Base-by-base conservation (phyloP, 1,140 invertebrate genomes). In the Drosophila teissieri region DNA sequence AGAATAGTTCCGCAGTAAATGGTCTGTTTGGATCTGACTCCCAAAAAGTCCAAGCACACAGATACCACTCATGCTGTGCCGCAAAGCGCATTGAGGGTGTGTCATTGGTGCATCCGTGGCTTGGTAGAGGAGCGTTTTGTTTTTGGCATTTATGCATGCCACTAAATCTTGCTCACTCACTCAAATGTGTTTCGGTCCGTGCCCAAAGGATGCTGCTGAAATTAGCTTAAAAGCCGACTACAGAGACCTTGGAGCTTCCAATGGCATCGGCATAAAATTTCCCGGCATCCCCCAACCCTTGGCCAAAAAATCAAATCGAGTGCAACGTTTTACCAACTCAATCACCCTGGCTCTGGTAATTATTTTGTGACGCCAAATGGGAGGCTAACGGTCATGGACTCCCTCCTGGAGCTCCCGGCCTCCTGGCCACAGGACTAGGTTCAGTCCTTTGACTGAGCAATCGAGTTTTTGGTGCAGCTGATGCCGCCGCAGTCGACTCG, bases 401-500 rank as follows among this genome's bases (percentile, higher is more conserved):
- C 27, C 58, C 22, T 46, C 56, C 31, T 8, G 31, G 3, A 31
- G 7, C 31, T 2, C 8, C 31, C 31, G 8, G 31, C 31, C 7
- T 8, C 37, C 36, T 11, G n/a, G 8, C 24, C 36, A 7, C 63
- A 62, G 55, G 31, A 49, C 62, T 31, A 37, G 60, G 27, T n/a
- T 31, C 45, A 51, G 60, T 62, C 48, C 52, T 65, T 55, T 54
- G 63, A 57, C 64, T 46, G 80, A 65, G 70, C 77, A 90, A 85
- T 86, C 78, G 86, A 86, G 88, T 81, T 86, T 90, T 85, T 78
- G 78, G 75, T 85, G 86, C 86, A 90, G 86, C 86, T 90, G 86
- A 90, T 90, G 88, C 79, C 72, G 75, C 77, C 76, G 58, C 86
- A 85, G 81, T 62, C 85, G 74, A 68, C 73, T 90, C 88, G 86